Base-by-base conservation (phyloP, 2,888 invertebrate species). In the Tribolium freemani region DNA sequence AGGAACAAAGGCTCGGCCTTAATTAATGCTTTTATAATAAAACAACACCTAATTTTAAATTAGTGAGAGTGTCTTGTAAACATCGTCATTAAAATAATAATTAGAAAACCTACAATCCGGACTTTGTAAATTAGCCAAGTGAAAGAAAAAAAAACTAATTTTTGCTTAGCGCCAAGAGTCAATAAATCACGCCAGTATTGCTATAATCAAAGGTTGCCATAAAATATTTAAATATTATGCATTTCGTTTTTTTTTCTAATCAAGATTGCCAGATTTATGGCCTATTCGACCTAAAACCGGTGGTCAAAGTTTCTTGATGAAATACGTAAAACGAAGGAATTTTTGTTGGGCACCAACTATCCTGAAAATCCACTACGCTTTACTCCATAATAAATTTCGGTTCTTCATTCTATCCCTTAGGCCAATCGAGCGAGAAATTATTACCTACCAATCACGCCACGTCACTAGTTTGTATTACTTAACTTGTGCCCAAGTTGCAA, bases 331-430 rank as follows among this genome's bases (percentile, higher is more conserved):
- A 60, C 60, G 46, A 50, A 50, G 51, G 50, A 63, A 63, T 63
- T 51, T 61, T 63, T 63, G 63, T 51, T 51, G 63, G 38, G 38
- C 63, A 51, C 16, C 63, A 16, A 63, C 38, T 63, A 63, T 63
- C 63, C 63, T 13, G 63, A 63, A 63, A 63, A 63, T 63, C 63
- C 63, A 63, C 51, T 63, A 63, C 63, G 50, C 50, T 61, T 61
- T 61, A 61, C 44, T 61, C 48, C 44, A 51, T 38, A 63, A 63
- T 63, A 63, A 63, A 63, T 63, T 63, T 63, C 63, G 38, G 63
- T 63, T 63, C 63, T 63, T 63, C 63, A 63, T 63, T 63, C 63
- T 31, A 51, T 31, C 63, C 63, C 63, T 63, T 63, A 63, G 63
- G 63, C 63, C 63, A 63, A 51, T 63, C 50, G 51, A 51, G 63